Conservation (phyloP, 2,113 vertebrate genomes). For the Amazona vittata region DNA sequence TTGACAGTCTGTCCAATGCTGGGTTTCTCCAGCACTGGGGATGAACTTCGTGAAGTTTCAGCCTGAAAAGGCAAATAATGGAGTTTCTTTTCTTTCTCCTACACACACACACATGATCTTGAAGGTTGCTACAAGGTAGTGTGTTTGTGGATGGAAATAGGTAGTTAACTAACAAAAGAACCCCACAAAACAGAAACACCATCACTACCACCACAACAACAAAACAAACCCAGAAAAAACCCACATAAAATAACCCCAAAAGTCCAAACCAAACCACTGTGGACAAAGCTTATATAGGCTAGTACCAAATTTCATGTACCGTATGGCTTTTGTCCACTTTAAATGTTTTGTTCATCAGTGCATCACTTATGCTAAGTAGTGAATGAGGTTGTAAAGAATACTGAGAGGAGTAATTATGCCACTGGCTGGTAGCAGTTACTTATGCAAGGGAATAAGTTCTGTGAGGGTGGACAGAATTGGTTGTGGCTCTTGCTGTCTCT, state of each 20-base stretch:
- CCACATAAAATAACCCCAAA: not conserved
- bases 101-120: fast-evolving
- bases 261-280: not conserved
- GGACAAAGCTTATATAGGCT: not conserved
- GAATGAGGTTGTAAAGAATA: not conserved
- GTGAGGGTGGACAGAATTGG: not conserved
- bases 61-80: not conserved
- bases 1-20: not conserved
- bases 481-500: not conserved
- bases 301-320: not conserved
- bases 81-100: not conserved
- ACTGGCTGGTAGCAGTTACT: not conserved
- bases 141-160: not conserved
- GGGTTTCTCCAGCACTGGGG: not conserved
- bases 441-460: not conserved
- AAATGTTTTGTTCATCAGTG: not conserved
- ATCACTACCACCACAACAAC: not conserved
- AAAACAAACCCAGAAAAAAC: not conserved
- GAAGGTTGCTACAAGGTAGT: not conserved
- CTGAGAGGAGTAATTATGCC: not conserved
- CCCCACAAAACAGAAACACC: not conserved
- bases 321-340: not conserved
- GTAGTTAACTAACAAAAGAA: not conserved
- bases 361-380: not conserved
- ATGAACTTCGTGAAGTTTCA: not conserved